These are phyloP conservation scores for Acleris emargana DNA, from an alignment of 2,888 invertebrate species.

Conservation along the genomic window DNA sequence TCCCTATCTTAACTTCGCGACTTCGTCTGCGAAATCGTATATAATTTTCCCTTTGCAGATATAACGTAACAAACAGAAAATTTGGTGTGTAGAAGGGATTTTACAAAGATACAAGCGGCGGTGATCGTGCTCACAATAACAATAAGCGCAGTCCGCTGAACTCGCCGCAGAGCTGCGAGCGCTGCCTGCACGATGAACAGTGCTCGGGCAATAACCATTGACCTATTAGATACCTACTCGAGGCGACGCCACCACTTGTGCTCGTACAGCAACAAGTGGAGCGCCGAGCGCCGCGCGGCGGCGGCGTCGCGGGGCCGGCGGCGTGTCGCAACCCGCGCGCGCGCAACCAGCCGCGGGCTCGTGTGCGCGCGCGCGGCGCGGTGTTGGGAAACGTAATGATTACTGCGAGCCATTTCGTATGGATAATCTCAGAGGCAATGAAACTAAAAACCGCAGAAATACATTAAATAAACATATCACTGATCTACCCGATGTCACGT, in stretches of 20 bases:
- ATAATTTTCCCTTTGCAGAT: too few species aligned
- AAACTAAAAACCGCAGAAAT: background rate
- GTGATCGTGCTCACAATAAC: background rate
- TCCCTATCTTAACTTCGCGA: too few species aligned
- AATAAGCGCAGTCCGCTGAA: slow-evolving; percentile 1
- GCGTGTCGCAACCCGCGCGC: slow-evolving; percentile 23
- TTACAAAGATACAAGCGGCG: background rate
- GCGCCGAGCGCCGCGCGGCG: background rate
- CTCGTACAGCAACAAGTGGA: background rate
- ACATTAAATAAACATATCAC: background rate
- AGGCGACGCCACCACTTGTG: background rate
- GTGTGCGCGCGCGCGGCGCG: background rate
- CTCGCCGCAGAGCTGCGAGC: background rate
- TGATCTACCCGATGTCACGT: background rate
- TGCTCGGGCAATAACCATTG: slow-evolving; percentile 18
- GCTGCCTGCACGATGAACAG: background rate
- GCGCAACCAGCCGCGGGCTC: slow-evolving; percentile 16
- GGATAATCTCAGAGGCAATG: slow-evolving; percentile 26
- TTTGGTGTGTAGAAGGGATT: too few species aligned
- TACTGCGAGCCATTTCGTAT: background rate
- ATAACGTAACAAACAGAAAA: too few species aligned
- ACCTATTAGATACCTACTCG: slow-evolving; percentile 5
- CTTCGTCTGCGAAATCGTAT: too few species aligned
- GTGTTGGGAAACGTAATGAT: slow-evolving; percentile 18
- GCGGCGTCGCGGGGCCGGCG: background rate